Evolutionary conservation across 2,888 invertebrate genomes (phyloP).

Genomic region (Eupithecia subfuscata): DNA sequence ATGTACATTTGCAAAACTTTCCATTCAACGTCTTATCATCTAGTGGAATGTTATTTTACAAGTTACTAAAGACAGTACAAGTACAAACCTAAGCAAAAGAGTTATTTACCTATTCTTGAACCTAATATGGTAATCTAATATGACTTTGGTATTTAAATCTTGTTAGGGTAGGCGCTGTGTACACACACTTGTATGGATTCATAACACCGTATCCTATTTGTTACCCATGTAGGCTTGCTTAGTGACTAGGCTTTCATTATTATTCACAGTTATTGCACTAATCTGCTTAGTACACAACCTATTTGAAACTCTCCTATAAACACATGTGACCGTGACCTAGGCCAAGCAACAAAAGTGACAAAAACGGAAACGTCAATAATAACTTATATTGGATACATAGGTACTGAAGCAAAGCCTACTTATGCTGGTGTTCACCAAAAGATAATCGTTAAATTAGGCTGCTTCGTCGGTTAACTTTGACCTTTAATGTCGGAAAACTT

Average conservation of each 20-base stretch:
- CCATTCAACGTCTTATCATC: neutral
- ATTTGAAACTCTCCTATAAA: neutral
- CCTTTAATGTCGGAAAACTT: no score
- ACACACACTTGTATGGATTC: slow-evolving; percentile 72
- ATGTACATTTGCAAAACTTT: neutral
- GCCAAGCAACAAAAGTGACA: neutral
- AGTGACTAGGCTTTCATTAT: slow-evolving; percentile 61
- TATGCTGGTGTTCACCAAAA: no score
- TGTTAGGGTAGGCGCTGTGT: slow-evolving; percentile 61
- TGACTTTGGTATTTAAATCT: slow-evolving; percentile 79
- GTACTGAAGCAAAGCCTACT: no score
- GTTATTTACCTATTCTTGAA: slow-evolving; percentile 55
- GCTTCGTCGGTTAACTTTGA: no score
- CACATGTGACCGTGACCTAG: neutral
- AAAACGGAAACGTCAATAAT: neutral
- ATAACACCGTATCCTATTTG: slow-evolving; percentile 73
- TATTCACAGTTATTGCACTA: slow-evolving; percentile 29
- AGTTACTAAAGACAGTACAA: neutral
- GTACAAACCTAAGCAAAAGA: slow-evolving; percentile 57
- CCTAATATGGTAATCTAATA: slow-evolving; percentile 73
- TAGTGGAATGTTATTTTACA: neutral
- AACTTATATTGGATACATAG: no score
- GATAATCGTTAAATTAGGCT: no score
- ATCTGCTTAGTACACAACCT: slow-evolving; percentile 20
- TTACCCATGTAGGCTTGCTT: slow-evolving; percentile 63